Conservation (phyloP, 2,797 vertebrate species). For the Borostomias antarcticus region DNA sequence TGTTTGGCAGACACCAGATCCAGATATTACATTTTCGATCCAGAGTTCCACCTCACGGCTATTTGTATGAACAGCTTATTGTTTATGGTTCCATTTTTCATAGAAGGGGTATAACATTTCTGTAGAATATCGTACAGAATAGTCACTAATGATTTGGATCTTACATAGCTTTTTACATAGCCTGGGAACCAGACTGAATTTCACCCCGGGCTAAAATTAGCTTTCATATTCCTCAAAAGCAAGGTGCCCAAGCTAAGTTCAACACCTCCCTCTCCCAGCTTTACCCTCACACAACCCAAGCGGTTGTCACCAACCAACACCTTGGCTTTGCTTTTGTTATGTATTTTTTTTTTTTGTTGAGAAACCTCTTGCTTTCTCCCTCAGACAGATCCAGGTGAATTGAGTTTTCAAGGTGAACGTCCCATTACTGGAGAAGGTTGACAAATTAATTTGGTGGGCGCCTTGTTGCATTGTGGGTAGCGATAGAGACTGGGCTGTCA, state of each 20-base stretch:
- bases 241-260: background rate
- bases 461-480: conserved; percentile 75
- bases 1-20: background rate
- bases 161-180: background rate
- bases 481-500: conserved; percentile 81
- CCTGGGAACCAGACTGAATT: no score
- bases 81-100: background rate
- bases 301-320: conserved; percentile 37
- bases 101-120: no score
- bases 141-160: background rate
- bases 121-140: no score
- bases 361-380: conserved; percentile 37
- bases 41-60: background rate
- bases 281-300: conserved; percentile 42
- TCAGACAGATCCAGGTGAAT: conserved; percentile 72
- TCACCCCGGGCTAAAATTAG: background rate
- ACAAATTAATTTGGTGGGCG: conserved; percentile 81
- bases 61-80: background rate
- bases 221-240: background rate
- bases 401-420: conserved; percentile 85
- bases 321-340: conserved; percentile 23
- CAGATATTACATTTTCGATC: background rate
- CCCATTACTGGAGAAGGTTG: conserved; percentile 81
- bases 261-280: background rate
- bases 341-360: conserved; percentile 40